Percentiles rank a stretch among this genome's conserved stretches.
These are phyloP conservation scores for Collichthys lucidus DNA, from an alignment of 2,113 vertebrate species.

Conservation along the genomic window DNA sequence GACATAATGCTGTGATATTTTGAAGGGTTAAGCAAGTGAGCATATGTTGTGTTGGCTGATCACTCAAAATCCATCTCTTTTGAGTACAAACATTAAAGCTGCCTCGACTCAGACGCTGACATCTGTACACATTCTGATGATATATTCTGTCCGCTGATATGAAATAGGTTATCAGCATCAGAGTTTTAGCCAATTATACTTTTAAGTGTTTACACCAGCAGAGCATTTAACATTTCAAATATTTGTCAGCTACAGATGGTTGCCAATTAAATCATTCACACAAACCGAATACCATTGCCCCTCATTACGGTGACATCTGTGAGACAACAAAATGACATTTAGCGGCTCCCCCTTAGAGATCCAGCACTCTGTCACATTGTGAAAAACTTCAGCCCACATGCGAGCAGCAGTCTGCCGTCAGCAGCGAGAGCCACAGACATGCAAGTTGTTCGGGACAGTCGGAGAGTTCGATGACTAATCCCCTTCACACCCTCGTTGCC, in stretches of 20 bases:
- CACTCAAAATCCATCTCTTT: slow-evolving; percentile 49
- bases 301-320: slow-evolving; percentile 75
- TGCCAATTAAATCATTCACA: slow-evolving; percentile 63
- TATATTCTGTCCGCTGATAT: background rate
- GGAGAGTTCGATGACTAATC: slow-evolving; percentile 65
- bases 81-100: background rate
- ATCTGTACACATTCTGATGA: background rate
- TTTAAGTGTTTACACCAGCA: slow-evolving; percentile 27
- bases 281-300: slow-evolving; percentile 60
- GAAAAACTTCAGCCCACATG: slow-evolving; percentile 73
- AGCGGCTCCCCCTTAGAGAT: slow-evolving; percentile 63
- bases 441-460: slow-evolving; percentile 54
- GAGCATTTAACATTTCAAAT: slow-evolving; percentile 39
- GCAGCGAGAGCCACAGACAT: slow-evolving; percentile 37
- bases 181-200: background rate
- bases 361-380: slow-evolving; percentile 68
- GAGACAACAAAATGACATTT: slow-evolving; percentile 79
- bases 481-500: slow-evolving; percentile 50
- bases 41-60: slow-evolving; percentile 65
- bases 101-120: background rate
- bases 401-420: slow-evolving; percentile 62
- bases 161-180: background rate
- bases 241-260: slow-evolving; percentile 68
- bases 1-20: slow-evolving; percentile 37
- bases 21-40: slow-evolving; percentile 53